Evolutionary conservation across 2,797 vertebrate genomes (phyloP).

Genomic region (Distichodus sexfasciatus): DNA sequence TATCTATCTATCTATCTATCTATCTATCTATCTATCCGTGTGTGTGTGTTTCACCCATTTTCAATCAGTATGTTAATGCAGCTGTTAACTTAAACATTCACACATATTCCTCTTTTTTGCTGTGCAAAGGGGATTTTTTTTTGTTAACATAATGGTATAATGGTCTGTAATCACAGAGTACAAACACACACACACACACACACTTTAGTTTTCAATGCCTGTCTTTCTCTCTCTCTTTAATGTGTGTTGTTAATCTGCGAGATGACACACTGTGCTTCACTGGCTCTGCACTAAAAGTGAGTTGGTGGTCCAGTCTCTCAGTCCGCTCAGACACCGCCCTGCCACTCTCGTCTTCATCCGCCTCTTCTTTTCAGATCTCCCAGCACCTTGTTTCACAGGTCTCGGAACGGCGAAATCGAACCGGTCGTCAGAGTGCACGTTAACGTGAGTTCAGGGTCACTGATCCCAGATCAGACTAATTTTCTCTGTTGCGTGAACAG

Average conservation of each 20-base stretch:
- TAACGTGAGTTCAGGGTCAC: constrained; percentile 28
- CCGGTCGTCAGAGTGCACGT: constrained; percentile 21
- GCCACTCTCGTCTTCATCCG: constrained; percentile 57
- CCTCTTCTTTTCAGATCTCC: constrained; percentile 28
- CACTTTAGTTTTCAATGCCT: not conserved
- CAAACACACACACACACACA: not conserved
- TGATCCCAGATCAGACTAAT: constrained; percentile 30
- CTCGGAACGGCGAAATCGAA: constrained; percentile 56
- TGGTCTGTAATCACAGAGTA: too few species aligned
- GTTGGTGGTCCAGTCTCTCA: constrained; percentile 70
- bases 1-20: too few species aligned
- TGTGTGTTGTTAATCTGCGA: constrained; percentile 49
- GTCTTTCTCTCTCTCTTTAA: constrained; percentile 32
- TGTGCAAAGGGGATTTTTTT: too few species aligned
- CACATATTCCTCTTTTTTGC: not conserved
- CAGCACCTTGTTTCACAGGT: constrained; percentile 63
- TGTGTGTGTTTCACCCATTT: too few species aligned
- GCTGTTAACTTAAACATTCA: not conserved
- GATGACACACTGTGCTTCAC: constrained; percentile 61
- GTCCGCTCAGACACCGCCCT: not conserved
- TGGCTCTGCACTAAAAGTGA: constrained; percentile 69
- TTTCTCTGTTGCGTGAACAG: constrained; percentile 47
- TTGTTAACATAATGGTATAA: too few species aligned
- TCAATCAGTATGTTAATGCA: not conserved
- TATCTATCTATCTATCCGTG: too few species aligned